phyloP scores from a whole-genome alignment of 2,797 vertebrate species.

The Coracias cyanogaster region DNA sequence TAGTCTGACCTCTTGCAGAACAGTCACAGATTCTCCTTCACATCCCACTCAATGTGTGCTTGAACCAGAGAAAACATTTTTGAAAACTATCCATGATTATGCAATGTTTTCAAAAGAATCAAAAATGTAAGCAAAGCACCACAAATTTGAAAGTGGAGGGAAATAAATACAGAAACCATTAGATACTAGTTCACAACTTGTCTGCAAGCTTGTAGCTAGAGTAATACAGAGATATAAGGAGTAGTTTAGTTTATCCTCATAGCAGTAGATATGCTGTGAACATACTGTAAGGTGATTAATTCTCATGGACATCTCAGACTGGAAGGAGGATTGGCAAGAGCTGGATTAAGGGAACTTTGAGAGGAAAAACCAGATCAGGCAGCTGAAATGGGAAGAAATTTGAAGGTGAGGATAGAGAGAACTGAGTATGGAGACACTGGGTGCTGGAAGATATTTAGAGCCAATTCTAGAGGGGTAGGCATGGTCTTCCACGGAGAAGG shows the following conservation, averaged over 20 bases:
- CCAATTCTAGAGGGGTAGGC: neutral
- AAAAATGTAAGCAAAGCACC: neutral
- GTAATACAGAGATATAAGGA: neutral
- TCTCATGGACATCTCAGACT: neutral
- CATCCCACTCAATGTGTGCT: neutral
- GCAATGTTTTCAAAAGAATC: neutral
- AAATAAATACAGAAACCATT: neutral
- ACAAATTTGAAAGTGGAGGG: neutral
- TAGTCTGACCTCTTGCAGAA: neutral
- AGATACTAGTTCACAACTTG: neutral
- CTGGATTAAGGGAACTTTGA: neutral
- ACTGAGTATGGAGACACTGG: neutral
- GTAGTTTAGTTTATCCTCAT: neutral
- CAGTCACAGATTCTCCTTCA: constrained; percentile 21
- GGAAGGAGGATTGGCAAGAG: neutral
- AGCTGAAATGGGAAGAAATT: neutral
- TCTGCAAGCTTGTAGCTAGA: neutral
- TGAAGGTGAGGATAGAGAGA: neutral
- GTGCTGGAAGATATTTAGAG: neutral
- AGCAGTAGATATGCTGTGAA: neutral
- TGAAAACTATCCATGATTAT: neutral
- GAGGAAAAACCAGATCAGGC: neutral
- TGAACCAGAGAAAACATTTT: neutral
- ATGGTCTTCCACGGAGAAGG: neutral
- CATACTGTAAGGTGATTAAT: neutral